Base-by-base conservation (phyloP, 2,797 vertebrate species). In the Thamnophis elegans region DNA sequence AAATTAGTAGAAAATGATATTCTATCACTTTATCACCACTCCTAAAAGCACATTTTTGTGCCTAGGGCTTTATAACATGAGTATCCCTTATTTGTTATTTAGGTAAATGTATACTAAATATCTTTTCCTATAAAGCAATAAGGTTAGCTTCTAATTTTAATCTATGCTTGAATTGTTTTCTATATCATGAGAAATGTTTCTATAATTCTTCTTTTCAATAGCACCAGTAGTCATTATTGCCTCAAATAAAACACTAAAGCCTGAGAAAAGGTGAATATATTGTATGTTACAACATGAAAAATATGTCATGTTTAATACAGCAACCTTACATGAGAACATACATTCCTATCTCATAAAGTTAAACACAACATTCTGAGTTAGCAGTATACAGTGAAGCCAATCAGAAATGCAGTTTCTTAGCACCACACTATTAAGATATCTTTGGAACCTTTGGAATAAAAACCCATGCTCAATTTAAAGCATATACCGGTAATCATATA, bases 401-500 rank as follows among this genome's bases (percentile, higher is more conserved):
- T 88, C 94, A 93, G 93, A 92, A 92, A 68, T 92, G 91, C 54
- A 89, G 25, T 82, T 90, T 93, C 94, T 93, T 94, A 91, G 56
- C n/a, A 95, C 91, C 93, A 94, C 94, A 87, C 90, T 92, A 91
- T 62, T 93, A 96, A 95, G 91, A 91, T 78, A 87, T 88, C 36
- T 93, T 91, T 93, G 32, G 87, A 91, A 92, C 47, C 47, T 51
- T 51, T 51, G 47, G 47, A 51, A 51, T 95, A 94, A 62, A 90
- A 58, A 90, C 53, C 92, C 94, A 94, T 93, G 93, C 93, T 90
- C 82, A 86, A 94, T 55, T n/a, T 94, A 94, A 94, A 93, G 94
- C 95, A 73, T 82, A 93, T 90, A 42, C 42, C 42, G 42, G 42
- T 42, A 92, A 96, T 95, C 95, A 89, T 95, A 94, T 89, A 92